A percentile compares a stretch with the other conserved stretches of the same genome.
Evolutionary conservation across 2,888 invertebrate species (phyloP).

Genomic region (Acanthococcus lagerstroemiae): DNA sequence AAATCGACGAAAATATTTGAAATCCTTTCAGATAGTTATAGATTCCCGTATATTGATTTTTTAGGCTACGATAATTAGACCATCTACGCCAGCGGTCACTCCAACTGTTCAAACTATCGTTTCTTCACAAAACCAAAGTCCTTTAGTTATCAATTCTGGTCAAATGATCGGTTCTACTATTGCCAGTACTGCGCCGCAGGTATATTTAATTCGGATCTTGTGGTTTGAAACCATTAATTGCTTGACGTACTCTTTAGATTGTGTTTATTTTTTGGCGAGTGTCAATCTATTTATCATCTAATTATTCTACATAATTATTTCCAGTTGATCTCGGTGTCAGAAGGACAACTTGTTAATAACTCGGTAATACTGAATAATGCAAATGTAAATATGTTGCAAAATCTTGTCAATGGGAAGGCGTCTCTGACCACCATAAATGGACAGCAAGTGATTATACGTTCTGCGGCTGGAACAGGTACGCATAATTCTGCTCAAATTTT

Average conservation of each 20-base stretch:
- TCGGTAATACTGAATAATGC: slow-evolving; percentile 45
- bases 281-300: background rate
- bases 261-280: no score
- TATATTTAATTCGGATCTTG: no score
- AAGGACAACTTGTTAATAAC: slow-evolving; percentile 12
- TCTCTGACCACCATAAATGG: slow-evolving; percentile 76
- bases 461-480: slow-evolving; percentile 43
- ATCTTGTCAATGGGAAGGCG: slow-evolving; percentile 69
- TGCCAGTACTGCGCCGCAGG: no score
- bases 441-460: slow-evolving; percentile 71
- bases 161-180: no score
- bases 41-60: background rate
- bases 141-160: background rate
- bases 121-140: background rate
- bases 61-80: background rate
- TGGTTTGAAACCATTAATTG: no score
- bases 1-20: no score
- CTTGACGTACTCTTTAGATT: no score
- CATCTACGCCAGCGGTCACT: background rate
- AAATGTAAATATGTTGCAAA: slow-evolving; percentile 72
- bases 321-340: background rate
- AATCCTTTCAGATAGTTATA: no score
- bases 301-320: background rate
- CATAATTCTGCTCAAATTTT: no score
- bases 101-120: slow-evolving; percentile 7